Conservation (phyloP, 2,113 vertebrate genomes). For the Argyrosomus japonicus region DNA sequence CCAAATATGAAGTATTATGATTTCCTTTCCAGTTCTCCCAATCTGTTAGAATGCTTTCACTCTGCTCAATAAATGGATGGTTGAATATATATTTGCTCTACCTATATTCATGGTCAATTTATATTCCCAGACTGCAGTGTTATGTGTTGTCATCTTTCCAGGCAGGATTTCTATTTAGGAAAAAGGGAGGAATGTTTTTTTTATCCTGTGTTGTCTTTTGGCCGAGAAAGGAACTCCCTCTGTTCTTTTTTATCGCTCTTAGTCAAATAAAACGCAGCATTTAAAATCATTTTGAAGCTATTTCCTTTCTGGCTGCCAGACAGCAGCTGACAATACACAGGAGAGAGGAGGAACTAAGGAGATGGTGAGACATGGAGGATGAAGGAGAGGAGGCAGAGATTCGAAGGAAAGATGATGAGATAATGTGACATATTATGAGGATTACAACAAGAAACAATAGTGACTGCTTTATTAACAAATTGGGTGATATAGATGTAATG, state of each 20-base stretch:
- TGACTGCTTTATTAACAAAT: neutral
- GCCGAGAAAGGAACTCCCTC: neutral
- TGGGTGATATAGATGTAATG: neutral
- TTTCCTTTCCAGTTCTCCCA: neutral
- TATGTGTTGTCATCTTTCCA: neutral
- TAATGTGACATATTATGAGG: neutral
- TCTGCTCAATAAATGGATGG: neutral
- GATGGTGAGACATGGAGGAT: neutral
- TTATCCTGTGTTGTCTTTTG: neutral
- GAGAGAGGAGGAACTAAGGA: neutral
- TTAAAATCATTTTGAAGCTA: slow-evolving; percentile 4
- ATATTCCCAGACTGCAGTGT: neutral
- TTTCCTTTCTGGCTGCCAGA: slow-evolving; percentile 37
- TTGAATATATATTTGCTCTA: neutral
- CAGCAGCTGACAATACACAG: slow-evolving; percentile 19
- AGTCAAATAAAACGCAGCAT: neutral
- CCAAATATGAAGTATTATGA: neutral
- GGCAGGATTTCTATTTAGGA: neutral
- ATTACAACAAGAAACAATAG: neutral
- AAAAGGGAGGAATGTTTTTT: neutral
- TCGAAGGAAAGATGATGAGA: neutral
- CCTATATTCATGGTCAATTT: too few species aligned
- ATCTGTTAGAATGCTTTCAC: neutral
- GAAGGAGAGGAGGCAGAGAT: neutral
- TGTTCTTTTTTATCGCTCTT: neutral